Conservation (phyloP, 2,797 vertebrate genomes). For the Poecilia gillii region DNA sequence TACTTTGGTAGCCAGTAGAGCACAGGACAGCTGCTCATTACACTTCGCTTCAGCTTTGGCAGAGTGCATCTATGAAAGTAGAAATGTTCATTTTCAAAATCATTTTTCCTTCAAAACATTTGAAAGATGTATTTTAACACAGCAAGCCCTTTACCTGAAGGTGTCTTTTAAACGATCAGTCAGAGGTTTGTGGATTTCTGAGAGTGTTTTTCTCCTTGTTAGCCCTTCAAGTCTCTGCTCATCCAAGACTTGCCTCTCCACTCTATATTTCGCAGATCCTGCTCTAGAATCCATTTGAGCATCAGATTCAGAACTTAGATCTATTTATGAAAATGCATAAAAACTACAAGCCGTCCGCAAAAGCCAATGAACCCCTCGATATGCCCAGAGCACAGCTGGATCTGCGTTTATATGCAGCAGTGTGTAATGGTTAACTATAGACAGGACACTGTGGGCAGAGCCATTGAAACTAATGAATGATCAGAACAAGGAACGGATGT, state of each 20-base stretch:
- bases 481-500: slow-evolving; percentile 15
- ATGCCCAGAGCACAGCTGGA: slow-evolving; percentile 5
- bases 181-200: slow-evolving; percentile 55
- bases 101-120: not conserved
- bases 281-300: slow-evolving; percentile 61
- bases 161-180: slow-evolving; percentile 68
- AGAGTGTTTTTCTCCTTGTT: slow-evolving; percentile 72
- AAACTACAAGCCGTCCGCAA: not conserved
- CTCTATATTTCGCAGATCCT: slow-evolving; percentile 61
- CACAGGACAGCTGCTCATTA: slow-evolving; percentile 85
- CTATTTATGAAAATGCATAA: not conserved
- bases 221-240: slow-evolving; percentile 87
- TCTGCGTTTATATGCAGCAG: slow-evolving; percentile 40
- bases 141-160: slow-evolving; percentile 70
- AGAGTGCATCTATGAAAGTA: slow-evolving; percentile 79
- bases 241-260: slow-evolving; percentile 83
- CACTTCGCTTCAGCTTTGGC: slow-evolving; percentile 76
- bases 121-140: not conserved
- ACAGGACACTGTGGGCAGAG: slow-evolving; percentile 49
- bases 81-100: not conserved
- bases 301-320: not conserved
- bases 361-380: not conserved
- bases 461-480: slow-evolving; percentile 8
- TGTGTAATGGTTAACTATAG: slow-evolving; percentile 65
- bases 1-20: slow-evolving; percentile 93